phyloP scores from a whole-genome alignment of 1,140 invertebrate genomes.

The Drosophila mayri region DNA sequence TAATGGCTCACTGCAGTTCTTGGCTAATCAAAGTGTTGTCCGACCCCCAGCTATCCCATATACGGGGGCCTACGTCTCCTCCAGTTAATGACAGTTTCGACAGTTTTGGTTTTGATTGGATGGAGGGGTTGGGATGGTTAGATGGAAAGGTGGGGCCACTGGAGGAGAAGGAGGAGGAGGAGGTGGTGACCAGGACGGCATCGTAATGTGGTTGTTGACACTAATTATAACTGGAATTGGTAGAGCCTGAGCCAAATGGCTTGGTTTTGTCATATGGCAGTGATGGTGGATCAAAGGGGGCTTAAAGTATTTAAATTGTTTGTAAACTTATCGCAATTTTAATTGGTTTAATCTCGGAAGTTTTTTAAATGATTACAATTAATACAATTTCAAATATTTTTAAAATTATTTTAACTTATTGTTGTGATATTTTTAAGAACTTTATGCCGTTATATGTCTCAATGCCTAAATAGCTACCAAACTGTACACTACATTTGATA shows the following conservation, averaged over 20 bases:
- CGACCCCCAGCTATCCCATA: constrained; percentile 33
- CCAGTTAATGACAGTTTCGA: constrained; percentile 74
- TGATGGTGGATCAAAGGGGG: not conserved
- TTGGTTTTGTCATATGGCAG: constrained; percentile 12
- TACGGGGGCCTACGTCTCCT: constrained; percentile 36
- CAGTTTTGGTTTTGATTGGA: constrained; percentile 78
- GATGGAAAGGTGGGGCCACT: constrained; percentile 25
- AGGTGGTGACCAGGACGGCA: constrained; percentile 40
- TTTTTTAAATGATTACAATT: too few species aligned
- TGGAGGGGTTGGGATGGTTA: constrained; percentile 19
- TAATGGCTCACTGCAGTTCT: constrained; percentile 55
- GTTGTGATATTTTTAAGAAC: too few species aligned
- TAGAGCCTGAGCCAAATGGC: constrained; percentile 44
- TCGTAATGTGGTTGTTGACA: constrained; percentile 82
- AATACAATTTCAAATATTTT: too few species aligned
- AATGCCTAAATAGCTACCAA: too few species aligned
- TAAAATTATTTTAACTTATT: too few species aligned
- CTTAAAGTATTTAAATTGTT: too few species aligned
- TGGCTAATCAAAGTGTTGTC: constrained; percentile 54
- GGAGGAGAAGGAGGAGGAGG: not conserved
- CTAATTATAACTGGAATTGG: constrained; percentile 83
- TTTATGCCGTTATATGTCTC: too few species aligned
- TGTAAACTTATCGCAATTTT: too few species aligned
- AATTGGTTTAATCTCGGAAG: too few species aligned
- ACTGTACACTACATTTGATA: too few species aligned